Conservation (phyloP, 2,888 invertebrate species). For the Julus scanicus region DNA sequence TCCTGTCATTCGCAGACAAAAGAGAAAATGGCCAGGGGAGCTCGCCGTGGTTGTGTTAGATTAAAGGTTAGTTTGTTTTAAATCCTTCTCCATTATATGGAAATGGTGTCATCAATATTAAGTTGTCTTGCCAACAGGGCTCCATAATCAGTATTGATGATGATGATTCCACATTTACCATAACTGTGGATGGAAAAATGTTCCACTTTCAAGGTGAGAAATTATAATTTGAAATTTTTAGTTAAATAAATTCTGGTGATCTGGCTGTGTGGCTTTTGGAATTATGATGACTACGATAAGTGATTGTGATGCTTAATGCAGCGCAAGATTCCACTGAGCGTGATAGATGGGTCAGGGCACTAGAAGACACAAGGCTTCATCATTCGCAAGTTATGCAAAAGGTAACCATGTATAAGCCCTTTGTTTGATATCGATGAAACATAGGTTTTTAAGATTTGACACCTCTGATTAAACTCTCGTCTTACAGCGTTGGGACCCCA, state of each 20-base stretch:
- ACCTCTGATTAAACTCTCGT: no score
- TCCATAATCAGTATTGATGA: constrained; percentile 99
- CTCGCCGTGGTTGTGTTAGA: constrained; percentile 96
- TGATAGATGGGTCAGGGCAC: constrained; percentile 93
- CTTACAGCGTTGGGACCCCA: constrained; percentile 72
- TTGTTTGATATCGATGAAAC: not conserved
- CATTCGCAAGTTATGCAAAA: constrained; percentile 71
- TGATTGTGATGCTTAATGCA: constrained; percentile 61
- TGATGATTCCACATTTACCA: constrained; percentile 96
- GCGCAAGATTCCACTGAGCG: constrained; percentile 94
- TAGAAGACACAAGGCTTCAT: constrained; percentile 92
- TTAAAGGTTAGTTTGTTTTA: constrained; percentile 71
- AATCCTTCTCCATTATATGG: not conserved
- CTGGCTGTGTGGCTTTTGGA: not conserved
- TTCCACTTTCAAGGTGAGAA: constrained; percentile 90
- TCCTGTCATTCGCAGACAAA: constrained; percentile 78
- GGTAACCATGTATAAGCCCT: constrained; percentile 58
- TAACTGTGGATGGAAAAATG: constrained; percentile 98
- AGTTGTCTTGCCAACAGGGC: constrained; percentile 69
- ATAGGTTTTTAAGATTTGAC: not conserved
- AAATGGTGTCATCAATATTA: no score
- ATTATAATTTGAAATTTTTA: not conserved
- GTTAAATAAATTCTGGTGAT: not conserved
- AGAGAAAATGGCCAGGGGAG: constrained; percentile 98
- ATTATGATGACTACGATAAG: not conserved